phyloP scores from a whole-genome alignment of 2,888 invertebrate species.

The Drosophila birchii region DNA sequence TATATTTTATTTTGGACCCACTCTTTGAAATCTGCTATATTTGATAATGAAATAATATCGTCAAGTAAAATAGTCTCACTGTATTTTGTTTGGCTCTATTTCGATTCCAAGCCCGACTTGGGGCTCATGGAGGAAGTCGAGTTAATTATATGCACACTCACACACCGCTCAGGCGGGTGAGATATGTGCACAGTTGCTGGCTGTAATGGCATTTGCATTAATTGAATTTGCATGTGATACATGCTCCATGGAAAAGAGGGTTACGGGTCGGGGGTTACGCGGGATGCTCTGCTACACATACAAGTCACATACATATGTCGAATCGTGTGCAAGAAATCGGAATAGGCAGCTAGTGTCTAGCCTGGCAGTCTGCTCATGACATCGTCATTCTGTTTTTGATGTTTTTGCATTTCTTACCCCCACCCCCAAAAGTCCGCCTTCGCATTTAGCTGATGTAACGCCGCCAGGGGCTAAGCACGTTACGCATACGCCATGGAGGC shows the following conservation, averaged over 20 bases:
- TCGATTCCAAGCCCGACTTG: slow-evolving; percentile 22
- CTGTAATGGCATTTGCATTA: slow-evolving; percentile 52
- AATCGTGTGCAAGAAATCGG: slow-evolving; percentile 11
- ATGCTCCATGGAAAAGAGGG: slow-evolving; percentile 13
- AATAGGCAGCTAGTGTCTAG: slow-evolving; percentile 11
- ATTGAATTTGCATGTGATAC: slow-evolving; percentile 53
- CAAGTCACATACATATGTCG: neutral
- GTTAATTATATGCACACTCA: slow-evolving; percentile 53
- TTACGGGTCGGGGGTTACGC: neutral
- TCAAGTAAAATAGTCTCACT: neutral
- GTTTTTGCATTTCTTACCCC: neutral
- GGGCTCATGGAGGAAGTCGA: slow-evolving; percentile 49
- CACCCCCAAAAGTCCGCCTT: neutral
- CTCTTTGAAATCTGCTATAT: too few relatives aligned
- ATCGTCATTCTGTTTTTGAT: slow-evolving; percentile 11
- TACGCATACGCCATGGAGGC: slow-evolving; percentile 53
- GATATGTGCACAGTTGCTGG: slow-evolving; percentile 23
- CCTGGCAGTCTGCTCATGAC: slow-evolving; percentile 12
- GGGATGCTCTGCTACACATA: neutral
- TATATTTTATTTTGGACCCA: neutral
- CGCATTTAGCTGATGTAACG: slow-evolving; percentile 27
- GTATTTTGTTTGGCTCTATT: slow-evolving; percentile 12
- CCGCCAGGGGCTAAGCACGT: slow-evolving; percentile 33
- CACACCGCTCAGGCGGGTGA: neutral
- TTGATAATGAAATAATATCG: too few relatives aligned